Evolutionary conservation across 2,888 invertebrate genomes (phyloP).

Genomic region (Hemicrepidius hirtus): DNA sequence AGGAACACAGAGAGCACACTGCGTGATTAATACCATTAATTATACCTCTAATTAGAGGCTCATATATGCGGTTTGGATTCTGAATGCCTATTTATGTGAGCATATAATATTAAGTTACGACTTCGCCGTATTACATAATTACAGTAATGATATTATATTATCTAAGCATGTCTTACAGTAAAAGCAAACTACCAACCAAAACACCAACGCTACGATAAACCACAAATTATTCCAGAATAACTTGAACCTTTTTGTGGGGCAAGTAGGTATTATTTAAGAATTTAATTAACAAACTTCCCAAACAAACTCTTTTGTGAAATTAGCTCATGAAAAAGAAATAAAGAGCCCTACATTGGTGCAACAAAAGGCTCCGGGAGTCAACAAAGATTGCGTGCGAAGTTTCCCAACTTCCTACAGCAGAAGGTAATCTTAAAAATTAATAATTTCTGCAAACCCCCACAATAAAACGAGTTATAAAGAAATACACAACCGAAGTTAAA

Average conservation of each 20-base stretch:
- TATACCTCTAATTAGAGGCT: constrained; percentile 57
- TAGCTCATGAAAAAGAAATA: constrained; percentile 46
- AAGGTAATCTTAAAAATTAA: constrained; percentile 48
- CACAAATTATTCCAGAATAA: constrained; percentile 27
- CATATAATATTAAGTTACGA: constrained; percentile 54
- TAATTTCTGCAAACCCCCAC: constrained; percentile 36
- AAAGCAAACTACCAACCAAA: constrained; percentile 4
- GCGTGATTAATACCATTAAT: constrained; percentile 57
- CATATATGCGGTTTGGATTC: constrained; percentile 52
- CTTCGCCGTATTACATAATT: constrained; percentile 49
- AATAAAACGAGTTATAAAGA: constrained; percentile 31
- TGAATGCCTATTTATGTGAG: constrained; percentile 49
- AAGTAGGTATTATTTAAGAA: constrained; percentile 44
- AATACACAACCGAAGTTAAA: constrained; percentile 5
- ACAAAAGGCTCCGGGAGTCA: constrained; percentile 42
- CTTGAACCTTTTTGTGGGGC: constrained; percentile 24
- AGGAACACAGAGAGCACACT: constrained; percentile 47
- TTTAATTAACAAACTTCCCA: constrained; percentile 48
- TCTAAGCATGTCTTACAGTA: constrained; percentile 21
- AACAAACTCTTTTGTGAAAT: constrained; percentile 48
- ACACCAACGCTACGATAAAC: constrained; percentile 6
- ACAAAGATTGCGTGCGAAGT: constrained; percentile 50
- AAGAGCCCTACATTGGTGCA: constrained; percentile 39
- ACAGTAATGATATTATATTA: constrained; percentile 48
- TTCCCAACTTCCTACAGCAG: constrained; percentile 36